Evolutionary conservation across 2,113 vertebrate genomes (phyloP), one percentile per base, ranked within the genome.

Genomic region (Anguilla japonica): DNA sequence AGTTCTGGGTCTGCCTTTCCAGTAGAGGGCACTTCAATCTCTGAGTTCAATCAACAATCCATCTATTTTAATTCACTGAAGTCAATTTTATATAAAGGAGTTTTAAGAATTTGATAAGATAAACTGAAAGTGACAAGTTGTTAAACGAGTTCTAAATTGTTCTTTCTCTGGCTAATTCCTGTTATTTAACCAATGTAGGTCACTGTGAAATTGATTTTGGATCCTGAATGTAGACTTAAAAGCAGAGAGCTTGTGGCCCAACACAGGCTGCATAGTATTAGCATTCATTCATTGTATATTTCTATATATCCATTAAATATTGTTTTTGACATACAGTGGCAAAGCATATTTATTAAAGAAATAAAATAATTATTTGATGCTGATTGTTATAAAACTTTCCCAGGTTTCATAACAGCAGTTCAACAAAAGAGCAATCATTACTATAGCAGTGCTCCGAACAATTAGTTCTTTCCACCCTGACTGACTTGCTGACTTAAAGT

Each of bases 221-320:
- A 67, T 2, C 40, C 18, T 75, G 63, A 39, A 39, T 8, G 29
- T 57, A 40, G 56, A 83, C 34, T 46, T 16, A 6, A 29, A 43
- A 84, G 83, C 39, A n/a, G 40, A 43, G 83, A 84, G 4, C 83
- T 84, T 71, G 57, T 75, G 83, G 60, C 56, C 57, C 83, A 20
- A 22, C 41, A 78, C 40, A 34, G 34, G 34, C 6, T 22, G 26
- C 22, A 60, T n/a, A n/a, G 20, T 26, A n/a, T 60, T 60, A 46
- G 43, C 56, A 60, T 80, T 41, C 18, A 14, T 80, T 40, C 39
- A 34, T 41, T 6, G 40, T 18, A 15, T 14, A 41, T n/a, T 34
- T 34, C 34, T 34, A 34, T 34, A 34, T 34, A 14, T 80, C 16
- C 39, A 34, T 41, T 6, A 79, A 39, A 26, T 8, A 39, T 79